Conservation (phyloP, 2,113 vertebrate species). For the Sinosuthora webbiana region DNA sequence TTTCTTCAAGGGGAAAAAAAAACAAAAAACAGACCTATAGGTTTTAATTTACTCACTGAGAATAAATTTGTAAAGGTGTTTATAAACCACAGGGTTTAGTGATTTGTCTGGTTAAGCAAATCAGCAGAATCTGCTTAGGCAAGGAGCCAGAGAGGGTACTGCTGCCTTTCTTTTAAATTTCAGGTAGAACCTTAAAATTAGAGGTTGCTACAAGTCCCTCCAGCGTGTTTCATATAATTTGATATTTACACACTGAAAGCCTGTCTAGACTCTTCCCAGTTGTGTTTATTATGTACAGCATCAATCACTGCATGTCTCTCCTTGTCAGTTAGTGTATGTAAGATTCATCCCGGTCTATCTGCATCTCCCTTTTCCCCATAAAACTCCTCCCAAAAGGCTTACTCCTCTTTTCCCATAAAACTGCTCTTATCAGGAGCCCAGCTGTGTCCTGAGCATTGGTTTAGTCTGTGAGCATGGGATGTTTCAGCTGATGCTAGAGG, state of each 20-base stretch:
- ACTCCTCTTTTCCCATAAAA: neutral
- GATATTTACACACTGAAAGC: neutral
- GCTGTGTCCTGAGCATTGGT: neutral
- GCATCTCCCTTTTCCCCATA: neutral
- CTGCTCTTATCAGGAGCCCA: neutral
- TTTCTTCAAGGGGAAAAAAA: neutral
- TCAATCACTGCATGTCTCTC: neutral
- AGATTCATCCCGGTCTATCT: neutral
- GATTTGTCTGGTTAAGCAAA: neutral
- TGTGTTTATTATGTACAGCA: neutral
- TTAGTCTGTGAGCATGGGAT: neutral
- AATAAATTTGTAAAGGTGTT: neutral
- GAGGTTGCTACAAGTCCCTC: neutral
- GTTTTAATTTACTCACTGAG: neutral
- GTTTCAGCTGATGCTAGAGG: neutral
- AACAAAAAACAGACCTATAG: accelerated
- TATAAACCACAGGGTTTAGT: neutral
- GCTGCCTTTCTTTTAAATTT: neutral
- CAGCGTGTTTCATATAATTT: neutral
- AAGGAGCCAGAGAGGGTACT: neutral
- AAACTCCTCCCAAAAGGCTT: neutral
- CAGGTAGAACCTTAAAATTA: neutral
- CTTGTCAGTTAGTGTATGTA: neutral
- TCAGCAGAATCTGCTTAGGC: neutral
- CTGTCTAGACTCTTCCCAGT: neutral